Evolutionary conservation across 2,797 vertebrate genomes (phyloP).

Genomic region (Enteromius anoplus): DNA sequence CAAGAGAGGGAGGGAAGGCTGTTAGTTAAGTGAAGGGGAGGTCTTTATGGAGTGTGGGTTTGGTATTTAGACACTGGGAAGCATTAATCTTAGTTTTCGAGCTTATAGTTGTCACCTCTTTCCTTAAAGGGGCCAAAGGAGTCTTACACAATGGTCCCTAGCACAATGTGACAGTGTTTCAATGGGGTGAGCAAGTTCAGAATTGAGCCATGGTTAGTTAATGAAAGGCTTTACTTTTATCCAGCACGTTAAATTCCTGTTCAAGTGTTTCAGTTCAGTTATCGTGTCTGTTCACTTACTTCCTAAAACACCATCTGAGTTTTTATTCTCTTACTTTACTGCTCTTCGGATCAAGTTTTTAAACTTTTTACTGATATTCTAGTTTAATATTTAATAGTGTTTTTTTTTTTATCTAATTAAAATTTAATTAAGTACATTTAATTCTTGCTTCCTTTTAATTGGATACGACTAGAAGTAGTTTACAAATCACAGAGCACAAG

Average conservation of each 20-base stretch:
- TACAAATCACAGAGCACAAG: neutral
- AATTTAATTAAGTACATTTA: neutral
- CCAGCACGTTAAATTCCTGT: slow-evolving; percentile 14
- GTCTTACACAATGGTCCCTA: slow-evolving; percentile 46
- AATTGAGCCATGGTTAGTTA: slow-evolving; percentile 37
- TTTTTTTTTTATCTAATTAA: neutral
- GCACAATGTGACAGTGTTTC: slow-evolving; percentile 59
- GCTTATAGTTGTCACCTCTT: slow-evolving; percentile 77
- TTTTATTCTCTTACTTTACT: slow-evolving; percentile 36
- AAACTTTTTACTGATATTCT: neutral
- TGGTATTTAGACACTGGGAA: slow-evolving; percentile 72
- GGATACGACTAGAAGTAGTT: neutral
- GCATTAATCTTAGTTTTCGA: slow-evolving; percentile 82
- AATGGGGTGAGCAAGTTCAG: slow-evolving; percentile 49
- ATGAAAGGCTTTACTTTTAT: slow-evolving; percentile 28
- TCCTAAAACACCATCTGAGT: slow-evolving; percentile 5
- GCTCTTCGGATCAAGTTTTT: neutral
- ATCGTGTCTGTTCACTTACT: neutral
- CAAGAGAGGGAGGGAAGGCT: slow-evolving; percentile 31
- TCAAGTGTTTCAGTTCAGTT: slow-evolving; percentile 29
- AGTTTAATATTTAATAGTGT: neutral
- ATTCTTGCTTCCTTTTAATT: neutral
- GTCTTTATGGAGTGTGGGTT: slow-evolving; percentile 74
- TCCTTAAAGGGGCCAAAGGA: slow-evolving; percentile 40
- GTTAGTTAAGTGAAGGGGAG: slow-evolving; percentile 79